Conservation (phyloP, 2,797 vertebrate species). For the Hypotaenidia okinawae region DNA sequence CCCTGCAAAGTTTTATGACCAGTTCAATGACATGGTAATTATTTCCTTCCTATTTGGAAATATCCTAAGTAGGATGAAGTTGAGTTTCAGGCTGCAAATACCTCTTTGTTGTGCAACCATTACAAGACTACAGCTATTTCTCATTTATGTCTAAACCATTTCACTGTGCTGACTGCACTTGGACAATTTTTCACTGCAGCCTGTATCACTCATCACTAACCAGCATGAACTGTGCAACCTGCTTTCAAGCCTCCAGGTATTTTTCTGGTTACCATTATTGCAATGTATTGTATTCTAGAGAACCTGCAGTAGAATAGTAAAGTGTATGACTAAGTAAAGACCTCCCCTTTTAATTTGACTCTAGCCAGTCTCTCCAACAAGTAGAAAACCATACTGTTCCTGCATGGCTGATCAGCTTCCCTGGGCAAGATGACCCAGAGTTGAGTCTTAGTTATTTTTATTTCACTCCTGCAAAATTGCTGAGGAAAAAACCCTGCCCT, state of each 20-base stretch:
- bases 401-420: neutral
- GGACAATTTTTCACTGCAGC: neutral
- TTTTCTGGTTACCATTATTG: neutral
- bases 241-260: neutral
- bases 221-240: neutral
- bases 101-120: neutral
- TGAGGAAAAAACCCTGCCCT: neutral
- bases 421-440: neutral
- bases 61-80: neutral
- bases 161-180: conserved; percentile 25
- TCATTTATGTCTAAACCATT: conserved; percentile 40
- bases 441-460: neutral
- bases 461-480: neutral
- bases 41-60: conserved; percentile 34
- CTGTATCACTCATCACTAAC: neutral
- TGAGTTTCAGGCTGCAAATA: neutral
- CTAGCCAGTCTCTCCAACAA: neutral
- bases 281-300: neutral
- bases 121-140: conserved; percentile 38
- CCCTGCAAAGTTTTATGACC: neutral
- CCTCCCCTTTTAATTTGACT: neutral
- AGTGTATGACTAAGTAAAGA: neutral
- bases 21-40: neutral
- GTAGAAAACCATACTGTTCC: neutral
- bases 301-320: neutral